Conservation (phyloP, 2,113 vertebrate species). For the Panthera tigris region DNA sequence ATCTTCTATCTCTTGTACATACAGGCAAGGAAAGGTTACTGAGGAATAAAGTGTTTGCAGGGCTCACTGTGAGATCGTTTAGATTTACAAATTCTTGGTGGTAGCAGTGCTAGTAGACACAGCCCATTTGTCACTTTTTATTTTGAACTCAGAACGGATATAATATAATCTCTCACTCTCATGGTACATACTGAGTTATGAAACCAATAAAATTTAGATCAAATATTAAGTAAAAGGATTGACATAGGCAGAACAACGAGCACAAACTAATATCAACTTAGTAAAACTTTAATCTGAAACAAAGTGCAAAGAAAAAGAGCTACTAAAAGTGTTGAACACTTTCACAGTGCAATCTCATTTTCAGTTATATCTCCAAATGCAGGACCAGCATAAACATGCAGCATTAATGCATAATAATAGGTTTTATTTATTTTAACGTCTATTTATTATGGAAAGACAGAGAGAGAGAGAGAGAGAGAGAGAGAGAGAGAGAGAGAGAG, state of each 20-base stretch:
- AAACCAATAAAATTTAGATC: conserved; percentile 39
- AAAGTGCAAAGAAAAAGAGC: background rate
- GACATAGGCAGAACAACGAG: background rate
- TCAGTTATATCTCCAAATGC: background rate
- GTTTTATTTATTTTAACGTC: background rate
- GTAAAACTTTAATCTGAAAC: conserved; percentile 10
- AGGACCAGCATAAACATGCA: background rate
- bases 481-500: too few relatives aligned
- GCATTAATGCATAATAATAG: background rate
- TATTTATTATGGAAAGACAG: too few relatives aligned
- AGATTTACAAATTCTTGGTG: conserved; percentile 35
- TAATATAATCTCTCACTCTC: background rate
- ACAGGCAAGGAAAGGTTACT: background rate
- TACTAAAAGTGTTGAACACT: background rate
- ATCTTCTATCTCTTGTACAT: background rate
- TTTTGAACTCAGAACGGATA: conserved; percentile 21
- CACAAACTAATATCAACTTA: background rate
- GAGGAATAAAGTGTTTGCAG: background rate
- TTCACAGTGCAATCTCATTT: background rate
- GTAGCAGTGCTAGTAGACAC: conserved; percentile 4
- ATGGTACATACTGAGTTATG: background rate
- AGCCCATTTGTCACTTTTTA: background rate
- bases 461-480: too few relatives aligned
- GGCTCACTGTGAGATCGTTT: background rate
- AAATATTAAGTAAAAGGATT: conserved; percentile 31